Conservation (phyloP, 2,888 invertebrate species). For the Epicampocera succincta region DNA sequence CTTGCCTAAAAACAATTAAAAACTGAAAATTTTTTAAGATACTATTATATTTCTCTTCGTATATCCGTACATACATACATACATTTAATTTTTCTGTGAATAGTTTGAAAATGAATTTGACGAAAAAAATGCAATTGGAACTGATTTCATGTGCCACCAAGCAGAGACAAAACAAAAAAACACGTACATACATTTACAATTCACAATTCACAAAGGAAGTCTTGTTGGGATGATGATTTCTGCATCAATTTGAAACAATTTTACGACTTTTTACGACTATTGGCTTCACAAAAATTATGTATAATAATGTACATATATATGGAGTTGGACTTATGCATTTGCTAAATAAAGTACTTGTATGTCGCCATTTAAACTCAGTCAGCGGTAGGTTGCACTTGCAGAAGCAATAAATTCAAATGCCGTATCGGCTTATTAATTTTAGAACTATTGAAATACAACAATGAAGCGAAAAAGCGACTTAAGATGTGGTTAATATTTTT, state of each 20-base stretch:
- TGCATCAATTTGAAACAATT: constrained; percentile 56
- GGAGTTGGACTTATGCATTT: constrained; percentile 3
- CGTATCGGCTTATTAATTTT: constrained; percentile 35
- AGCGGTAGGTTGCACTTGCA: constrained; percentile 32
- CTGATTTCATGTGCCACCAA: constrained; percentile 14
- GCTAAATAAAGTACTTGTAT: constrained; percentile 1
- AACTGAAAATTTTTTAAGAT: too few relatives aligned
- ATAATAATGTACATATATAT: too few relatives aligned
- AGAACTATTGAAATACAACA: constrained; percentile 58
- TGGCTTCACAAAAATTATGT: constrained; percentile 34
- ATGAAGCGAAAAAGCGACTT: constrained; percentile 69
- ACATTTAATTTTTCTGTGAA: constrained; percentile 37
- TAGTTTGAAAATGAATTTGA: constrained; percentile 2
- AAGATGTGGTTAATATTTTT: constrained; percentile 71
- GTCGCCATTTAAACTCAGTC: constrained; percentile 5
- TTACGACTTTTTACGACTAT: constrained; percentile 66
- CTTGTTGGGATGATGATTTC: constrained; percentile 41
- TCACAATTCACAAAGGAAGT: constrained; percentile 61
- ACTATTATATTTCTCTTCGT: constrained; percentile 14
- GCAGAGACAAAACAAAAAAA: constrained; percentile 10
- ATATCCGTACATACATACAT: too few relatives aligned
- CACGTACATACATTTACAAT: too few relatives aligned
- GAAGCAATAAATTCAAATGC: background rate
- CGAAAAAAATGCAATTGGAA: constrained; percentile 51
- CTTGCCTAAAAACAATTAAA: background rate